phyloP scores from a whole-genome alignment of 2,888 invertebrate genomes.

The Drosophila borborema region DNA sequence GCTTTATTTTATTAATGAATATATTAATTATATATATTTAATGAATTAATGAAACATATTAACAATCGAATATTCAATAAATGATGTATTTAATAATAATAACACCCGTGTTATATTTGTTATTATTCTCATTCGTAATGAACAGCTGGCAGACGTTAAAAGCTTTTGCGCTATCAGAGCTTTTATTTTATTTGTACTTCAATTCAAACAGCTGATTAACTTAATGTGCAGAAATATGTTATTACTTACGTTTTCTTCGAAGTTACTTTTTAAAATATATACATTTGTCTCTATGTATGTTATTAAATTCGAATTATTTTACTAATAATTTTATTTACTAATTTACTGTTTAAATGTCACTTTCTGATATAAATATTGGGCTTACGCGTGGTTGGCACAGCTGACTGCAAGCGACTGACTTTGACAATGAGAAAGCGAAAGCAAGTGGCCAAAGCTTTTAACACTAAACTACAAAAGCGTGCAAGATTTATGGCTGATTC shows the following conservation, averaged over 20 bases:
- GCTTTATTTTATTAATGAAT: background rate
- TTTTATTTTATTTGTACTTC: background rate
- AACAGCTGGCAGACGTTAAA: background rate
- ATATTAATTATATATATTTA: background rate
- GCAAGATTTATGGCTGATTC: fast-evolving
- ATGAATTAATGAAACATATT: background rate
- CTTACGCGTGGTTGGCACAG: constrained; percentile 17
- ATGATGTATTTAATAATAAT: too few relatives aligned
- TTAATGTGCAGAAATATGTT: background rate
- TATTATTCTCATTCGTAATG: background rate
- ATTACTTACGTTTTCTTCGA: constrained; percentile 1
- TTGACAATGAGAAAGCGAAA: background rate
- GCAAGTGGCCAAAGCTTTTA: background rate
- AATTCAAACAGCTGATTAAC: constrained; percentile 2
- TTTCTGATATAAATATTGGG: background rate
- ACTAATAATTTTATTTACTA: background rate
- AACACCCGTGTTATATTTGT: background rate
- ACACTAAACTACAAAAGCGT: constrained; percentile 8
- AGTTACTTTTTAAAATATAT: background rate
- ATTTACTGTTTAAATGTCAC: background rate
- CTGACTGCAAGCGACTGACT: constrained; percentile 21
- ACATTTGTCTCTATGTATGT: background rate
- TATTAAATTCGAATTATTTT: too few relatives aligned
- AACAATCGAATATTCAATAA: too few relatives aligned
- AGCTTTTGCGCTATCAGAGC: background rate